Evolutionary conservation across 2,888 invertebrate genomes (phyloP), one percentile per base, ranked within the genome.

Genomic region (Rhimphoctona megacephalus): DNA sequence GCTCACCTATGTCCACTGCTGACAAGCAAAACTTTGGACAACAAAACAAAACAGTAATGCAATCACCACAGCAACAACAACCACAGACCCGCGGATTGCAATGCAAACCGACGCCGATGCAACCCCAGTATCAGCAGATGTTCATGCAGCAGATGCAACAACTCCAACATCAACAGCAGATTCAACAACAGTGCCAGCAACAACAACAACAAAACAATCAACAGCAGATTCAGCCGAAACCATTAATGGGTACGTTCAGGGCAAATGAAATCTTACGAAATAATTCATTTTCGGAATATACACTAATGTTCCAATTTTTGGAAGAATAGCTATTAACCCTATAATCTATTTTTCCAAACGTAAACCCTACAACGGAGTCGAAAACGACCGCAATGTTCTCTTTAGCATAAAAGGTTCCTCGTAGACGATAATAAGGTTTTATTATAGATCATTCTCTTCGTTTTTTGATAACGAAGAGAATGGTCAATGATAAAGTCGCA

Each of bases 1-100:
- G 95, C 92, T 93, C 96, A 94, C 95, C 96, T 94, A 95, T 96
- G 95, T 93, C 95, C 92, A 89, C 94, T 90, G 94, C 95, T 86
- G 95, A 96, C 95, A 94, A 95, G 90, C 94, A 95, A 95, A 93
- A 95, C 91, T 91, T 95, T 87, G 94, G 93, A 87, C 91, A 90
- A 90, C 93, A 94, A 91, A 94, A 93, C 90, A 94, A 94, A 92
- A 93, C 89, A 89, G 91, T 92, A 89, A 92, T 94, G 90, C 94
- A 94, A 92, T 92, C 95, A 90, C 92, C 95, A 94, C 93, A 94
- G 67, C 93, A 92, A 94, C 94, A 94, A 81, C 92, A 93, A 49
- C 91, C 93, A 25, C 92, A 91, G 70, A 79, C 94, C 92, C 88
- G 91, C 93, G 87, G 87, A 61, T 79, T 90, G 79, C 93, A 92